A percentile compares a stretch with the other conserved stretches of the same genome.
These are phyloP conservation scores for Syrphus vitripennis DNA, from an alignment of 2,888 invertebrate genomes.

Conservation along the genomic window DNA sequence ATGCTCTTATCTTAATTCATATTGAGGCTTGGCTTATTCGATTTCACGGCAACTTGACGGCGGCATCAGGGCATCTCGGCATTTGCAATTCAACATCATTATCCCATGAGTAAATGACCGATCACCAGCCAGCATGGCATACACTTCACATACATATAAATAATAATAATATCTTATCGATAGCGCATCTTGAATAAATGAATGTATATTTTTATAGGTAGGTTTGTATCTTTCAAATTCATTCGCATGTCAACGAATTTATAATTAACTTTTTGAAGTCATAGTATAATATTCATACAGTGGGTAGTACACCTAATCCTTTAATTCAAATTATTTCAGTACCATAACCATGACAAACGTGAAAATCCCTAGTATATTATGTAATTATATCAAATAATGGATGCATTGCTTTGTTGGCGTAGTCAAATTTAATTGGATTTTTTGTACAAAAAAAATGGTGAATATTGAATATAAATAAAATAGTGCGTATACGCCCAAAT, in stretches of 20 bases:
- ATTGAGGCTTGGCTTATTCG: neutral
- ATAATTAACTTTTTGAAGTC: constrained; percentile 7
- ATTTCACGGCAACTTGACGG: neutral
- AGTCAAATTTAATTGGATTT: too few species aligned
- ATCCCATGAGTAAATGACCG: constrained; percentile 5
- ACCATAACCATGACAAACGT: too few species aligned
- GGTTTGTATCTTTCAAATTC: neutral
- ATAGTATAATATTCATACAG: neutral
- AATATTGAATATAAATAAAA: too few species aligned
- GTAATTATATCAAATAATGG: too few species aligned
- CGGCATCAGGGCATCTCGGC: neutral
- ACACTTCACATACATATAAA: neutral
- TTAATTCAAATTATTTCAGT: neutral
- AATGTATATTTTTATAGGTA: neutral
- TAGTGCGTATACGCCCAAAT: too few species aligned
- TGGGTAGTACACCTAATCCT: neutral
- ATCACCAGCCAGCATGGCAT: neutral
- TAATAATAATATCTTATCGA: neutral
- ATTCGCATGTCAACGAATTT: constrained; percentile 13
- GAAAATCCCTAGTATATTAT: too few species aligned
- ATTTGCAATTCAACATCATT: constrained; percentile 20
- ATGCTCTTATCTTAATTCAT: constrained; percentile 10
- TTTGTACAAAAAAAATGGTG: too few species aligned
- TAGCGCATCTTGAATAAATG: constrained; percentile 30
- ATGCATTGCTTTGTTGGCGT: too few species aligned